phyloP scores from a whole-genome alignment of 92 coral and sea anemone genomes.

The Isaurus tuberculatus region DNA sequence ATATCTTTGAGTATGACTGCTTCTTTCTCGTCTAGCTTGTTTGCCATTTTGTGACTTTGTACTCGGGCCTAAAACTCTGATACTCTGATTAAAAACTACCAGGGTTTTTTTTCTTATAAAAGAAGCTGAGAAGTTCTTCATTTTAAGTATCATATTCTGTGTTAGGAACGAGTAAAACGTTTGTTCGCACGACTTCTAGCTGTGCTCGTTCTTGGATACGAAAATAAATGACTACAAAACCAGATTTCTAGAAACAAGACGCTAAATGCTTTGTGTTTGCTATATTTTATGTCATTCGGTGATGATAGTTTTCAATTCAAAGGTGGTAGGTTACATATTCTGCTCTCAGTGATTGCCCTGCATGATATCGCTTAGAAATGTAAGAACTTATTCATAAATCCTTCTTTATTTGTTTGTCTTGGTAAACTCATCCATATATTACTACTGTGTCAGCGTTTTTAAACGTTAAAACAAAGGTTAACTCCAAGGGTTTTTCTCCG shows the following conservation, averaged over 20 bases:
- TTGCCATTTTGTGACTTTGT: slow-evolving; percentile 42
- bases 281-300: not conserved
- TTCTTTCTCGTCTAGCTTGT: slow-evolving; percentile 72
- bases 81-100: not conserved
- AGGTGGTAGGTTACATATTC: not conserved
- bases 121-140: not conserved
- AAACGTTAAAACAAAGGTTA: no score
- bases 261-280: not conserved
- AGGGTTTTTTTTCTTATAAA: no score
- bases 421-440: no score
- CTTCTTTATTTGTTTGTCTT: no score
- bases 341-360: not conserved
- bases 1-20: slow-evolving; percentile 86
- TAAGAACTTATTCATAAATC: no score
- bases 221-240: not conserved
- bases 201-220: not conserved
- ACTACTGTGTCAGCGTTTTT: no score
- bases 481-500: no score
- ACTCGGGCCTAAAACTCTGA: not conserved
- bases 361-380: not conserved
- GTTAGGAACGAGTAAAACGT: not conserved
- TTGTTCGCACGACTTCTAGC: not conserved
- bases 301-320: slow-evolving; percentile 16
- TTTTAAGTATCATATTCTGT: not conserved
- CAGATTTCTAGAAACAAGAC: not conserved